Conservation (phyloP, 1,140 invertebrate species). For the Paraescarpia echinospica region DNA sequence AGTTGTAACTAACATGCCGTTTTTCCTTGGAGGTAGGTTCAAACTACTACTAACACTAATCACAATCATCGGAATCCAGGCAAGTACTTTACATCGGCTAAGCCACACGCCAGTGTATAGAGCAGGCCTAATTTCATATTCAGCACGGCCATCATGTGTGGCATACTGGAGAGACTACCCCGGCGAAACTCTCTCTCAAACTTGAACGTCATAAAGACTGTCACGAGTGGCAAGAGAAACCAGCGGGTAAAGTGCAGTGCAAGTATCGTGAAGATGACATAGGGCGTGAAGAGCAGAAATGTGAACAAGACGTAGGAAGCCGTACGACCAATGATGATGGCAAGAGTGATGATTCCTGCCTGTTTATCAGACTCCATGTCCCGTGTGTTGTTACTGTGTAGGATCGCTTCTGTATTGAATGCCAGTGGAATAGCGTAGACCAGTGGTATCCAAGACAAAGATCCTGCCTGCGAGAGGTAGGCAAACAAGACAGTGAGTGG, state of each 20-base stretch:
- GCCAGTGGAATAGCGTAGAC: conserved; percentile 92
- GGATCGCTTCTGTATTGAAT: conserved; percentile 90
- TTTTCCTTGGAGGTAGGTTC: background rate
- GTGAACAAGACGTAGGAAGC: conserved; percentile 89
- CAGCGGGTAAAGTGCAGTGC: conserved; percentile 77
- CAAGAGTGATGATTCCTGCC: conserved; percentile 88
- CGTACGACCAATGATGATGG: conserved; percentile 88
- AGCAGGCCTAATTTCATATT: conserved; percentile 89
- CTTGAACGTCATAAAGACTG: conserved; percentile 82
- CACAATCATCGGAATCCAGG: background rate
- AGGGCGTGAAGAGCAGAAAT: conserved; percentile 86
- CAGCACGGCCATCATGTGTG: conserved; percentile 82
- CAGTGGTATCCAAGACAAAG: conserved; percentile 67
- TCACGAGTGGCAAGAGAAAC: conserved; percentile 85
- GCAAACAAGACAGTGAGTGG: conserved; percentile 93
- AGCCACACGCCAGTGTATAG: conserved; percentile 72
- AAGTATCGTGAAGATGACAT: conserved; percentile 83
- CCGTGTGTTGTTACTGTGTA: conserved; percentile 92
- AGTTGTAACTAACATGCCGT: too few species aligned
- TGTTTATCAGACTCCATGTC: conserved; percentile 82
- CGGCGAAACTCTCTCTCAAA: conserved; percentile 87
- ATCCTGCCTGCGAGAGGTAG: conserved; percentile 87
- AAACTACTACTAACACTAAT: background rate
- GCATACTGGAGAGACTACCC: conserved; percentile 76
- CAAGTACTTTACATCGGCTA: background rate